Evolutionary conservation across 2,888 invertebrate species (phyloP), one percentile per base, ranked within the genome.

Genomic region (Amiota mariae): DNA sequence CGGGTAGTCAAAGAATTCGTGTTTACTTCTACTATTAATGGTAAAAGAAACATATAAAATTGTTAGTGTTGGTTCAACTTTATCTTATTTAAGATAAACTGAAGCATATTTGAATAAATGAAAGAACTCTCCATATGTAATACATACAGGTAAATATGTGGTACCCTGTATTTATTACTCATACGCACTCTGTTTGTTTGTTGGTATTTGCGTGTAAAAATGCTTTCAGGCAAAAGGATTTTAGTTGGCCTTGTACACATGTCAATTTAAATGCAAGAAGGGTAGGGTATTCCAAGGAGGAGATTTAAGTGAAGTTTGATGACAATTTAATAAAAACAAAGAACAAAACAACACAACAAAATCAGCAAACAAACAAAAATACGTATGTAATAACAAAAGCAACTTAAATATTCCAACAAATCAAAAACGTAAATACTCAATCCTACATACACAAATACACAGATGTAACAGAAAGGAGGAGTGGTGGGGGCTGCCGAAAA

Each of bases 391-490:
- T 13, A 12, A n/a, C 8, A n/a, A 47, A 66, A 47, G 49, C 66
- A 66, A 66, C 48, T 66, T 66, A 6, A n/a, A 66, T 13, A 48
- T 66, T 66, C 48, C 47, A 47, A 48, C 66, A 48, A 66, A 66
- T 66, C 47, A 66, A 48, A 66, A 66, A 48, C 48, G 49, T 48
- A 66, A 51, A 59, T 3, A 59, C 15, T 15, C 15, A 57, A 2
- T n/a, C n/a, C n/a, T n/a, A 66, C 47, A 47, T 10, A 66, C 4
- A 66, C n/a, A 48, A 15, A 24, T 4, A 54, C 67, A 68, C 67
- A 68, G 12, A 18, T n/a, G 47, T 15, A 64, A 20, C 66, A 66
- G 18, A 15, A 48, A 66, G n/a, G 15, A 15, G 15, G 61, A 59
- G 61, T 20, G 48, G 6, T 46, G 18, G 36, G 54, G 3, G 10